Conservation (phyloP, 64 coral and sea anemone species). For the Actinia tenebrosa region DNA sequence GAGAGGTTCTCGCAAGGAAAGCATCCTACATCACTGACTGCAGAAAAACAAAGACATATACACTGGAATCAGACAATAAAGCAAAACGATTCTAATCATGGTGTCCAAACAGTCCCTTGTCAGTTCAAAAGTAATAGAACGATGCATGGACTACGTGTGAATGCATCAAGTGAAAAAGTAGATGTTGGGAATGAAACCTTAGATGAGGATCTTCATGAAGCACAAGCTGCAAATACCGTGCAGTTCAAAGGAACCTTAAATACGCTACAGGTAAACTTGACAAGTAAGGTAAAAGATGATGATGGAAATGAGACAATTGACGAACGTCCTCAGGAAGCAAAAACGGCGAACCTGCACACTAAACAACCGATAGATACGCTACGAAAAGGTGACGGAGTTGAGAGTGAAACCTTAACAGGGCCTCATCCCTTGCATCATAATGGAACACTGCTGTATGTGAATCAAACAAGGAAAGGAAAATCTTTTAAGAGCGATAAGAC, state of each 20-base stretch:
- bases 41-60: background rate
- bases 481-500: too few relatives aligned
- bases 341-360: background rate
- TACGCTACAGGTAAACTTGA: background rate
- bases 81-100: background rate
- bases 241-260: background rate
- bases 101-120: background rate
- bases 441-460: too few relatives aligned
- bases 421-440: too few relatives aligned
- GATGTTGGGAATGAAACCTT: too few relatives aligned
- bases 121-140: background rate
- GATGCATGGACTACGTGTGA: background rate
- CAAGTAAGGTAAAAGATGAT: background rate
- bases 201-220: background rate
- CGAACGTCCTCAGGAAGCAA: background rate
- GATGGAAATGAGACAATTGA: background rate
- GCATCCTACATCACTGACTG: background rate
- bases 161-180: background rate
- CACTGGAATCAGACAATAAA: background rate
- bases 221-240: background rate
- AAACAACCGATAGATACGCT: background rate
- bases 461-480: too few relatives aligned
- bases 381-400: too few relatives aligned
- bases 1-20: background rate
- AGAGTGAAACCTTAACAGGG: too few relatives aligned